phyloP scores from a whole-genome alignment of 2,888 invertebrate species.

The Polydrusus tereticollis region DNA sequence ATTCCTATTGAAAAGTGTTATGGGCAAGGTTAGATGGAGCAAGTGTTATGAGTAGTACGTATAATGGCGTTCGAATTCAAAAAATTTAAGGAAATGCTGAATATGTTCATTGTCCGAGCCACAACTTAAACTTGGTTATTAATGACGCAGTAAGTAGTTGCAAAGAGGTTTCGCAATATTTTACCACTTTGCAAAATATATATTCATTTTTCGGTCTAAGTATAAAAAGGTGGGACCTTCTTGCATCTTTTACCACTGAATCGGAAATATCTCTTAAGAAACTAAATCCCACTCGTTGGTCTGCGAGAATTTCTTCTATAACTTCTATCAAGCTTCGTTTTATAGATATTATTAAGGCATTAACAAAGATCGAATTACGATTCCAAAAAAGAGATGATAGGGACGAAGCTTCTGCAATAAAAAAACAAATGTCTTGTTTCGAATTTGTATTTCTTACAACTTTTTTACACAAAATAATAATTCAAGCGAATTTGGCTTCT shows the following conservation, averaged over 20 bases:
- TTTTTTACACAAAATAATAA: conserved; percentile 10
- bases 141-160: conserved; percentile 45
- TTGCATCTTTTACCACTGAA: conserved; percentile 53
- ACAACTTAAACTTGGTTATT: conserved; percentile 51
- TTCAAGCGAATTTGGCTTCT: conserved; percentile 14
- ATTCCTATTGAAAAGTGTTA: conserved; percentile 31
- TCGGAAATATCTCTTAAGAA: conserved; percentile 53
- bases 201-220: conserved; percentile 52
- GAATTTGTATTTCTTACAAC: conserved; percentile 24
- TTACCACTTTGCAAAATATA: conserved; percentile 50
- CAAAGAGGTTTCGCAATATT: conserved; percentile 46
- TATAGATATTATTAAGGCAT: conserved; percentile 33
- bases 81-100: conserved; percentile 34
- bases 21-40: conserved; percentile 57
- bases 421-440: conserved; percentile 22
- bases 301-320: conserved; percentile 53
- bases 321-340: conserved; percentile 45
- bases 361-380: conserved; percentile 17
- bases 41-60: conserved; percentile 55
- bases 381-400: conserved; percentile 12
- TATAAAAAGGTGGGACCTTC: conserved; percentile 55
- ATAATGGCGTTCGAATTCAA: conserved; percentile 42
- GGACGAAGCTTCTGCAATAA: conserved; percentile 22
- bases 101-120: conserved; percentile 37
- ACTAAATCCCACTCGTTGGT: conserved; percentile 59